These are phyloP conservation scores for Apodemia hepburni DNA, from an alignment of 2,888 invertebrate species.

Conservation along the genomic window DNA sequence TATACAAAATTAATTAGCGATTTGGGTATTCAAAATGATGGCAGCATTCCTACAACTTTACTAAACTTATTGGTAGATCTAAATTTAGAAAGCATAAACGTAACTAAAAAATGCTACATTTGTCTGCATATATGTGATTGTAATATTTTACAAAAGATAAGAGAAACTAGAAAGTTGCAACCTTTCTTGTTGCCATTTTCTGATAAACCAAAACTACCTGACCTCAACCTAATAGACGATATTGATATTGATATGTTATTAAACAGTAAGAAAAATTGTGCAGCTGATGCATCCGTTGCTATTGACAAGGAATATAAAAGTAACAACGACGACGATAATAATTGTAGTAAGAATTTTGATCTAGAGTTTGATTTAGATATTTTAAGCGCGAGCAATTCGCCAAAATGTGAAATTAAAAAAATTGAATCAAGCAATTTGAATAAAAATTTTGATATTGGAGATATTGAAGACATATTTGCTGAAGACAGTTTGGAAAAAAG, in stretches of 20 bases:
- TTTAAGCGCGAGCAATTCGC: constrained; percentile 28
- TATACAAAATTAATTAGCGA: constrained; percentile 66
- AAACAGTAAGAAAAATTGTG: constrained; percentile 38
- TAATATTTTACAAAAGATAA: constrained; percentile 41
- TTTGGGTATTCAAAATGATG: constrained; percentile 55
- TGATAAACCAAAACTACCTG: constrained; percentile 47
- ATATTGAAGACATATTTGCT: constrained; percentile 60
- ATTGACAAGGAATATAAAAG: background rate
- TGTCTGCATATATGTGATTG: constrained; percentile 70
- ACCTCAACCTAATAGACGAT: constrained; percentile 54
- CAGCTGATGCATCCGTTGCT: constrained; percentile 22
- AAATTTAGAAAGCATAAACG: constrained; percentile 53
- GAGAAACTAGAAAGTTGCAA: constrained; percentile 31
- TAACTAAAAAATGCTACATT: constrained; percentile 52
- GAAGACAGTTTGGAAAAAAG: constrained; percentile 48
- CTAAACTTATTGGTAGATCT: constrained; percentile 70
- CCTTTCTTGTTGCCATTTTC: constrained; percentile 37
- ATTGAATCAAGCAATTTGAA: constrained; percentile 32
- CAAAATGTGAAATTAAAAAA: constrained; percentile 28
- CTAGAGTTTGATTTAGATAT: constrained; percentile 47
- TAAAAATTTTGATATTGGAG: constrained; percentile 63
- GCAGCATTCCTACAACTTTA: constrained; percentile 51
- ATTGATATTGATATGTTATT: constrained; percentile 46
- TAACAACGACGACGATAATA: constrained; percentile 24
- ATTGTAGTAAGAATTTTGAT: constrained; percentile 40